Evolutionary conservation across 2,113 vertebrate genomes (phyloP).

Genomic region (Mixornis gularis): DNA sequence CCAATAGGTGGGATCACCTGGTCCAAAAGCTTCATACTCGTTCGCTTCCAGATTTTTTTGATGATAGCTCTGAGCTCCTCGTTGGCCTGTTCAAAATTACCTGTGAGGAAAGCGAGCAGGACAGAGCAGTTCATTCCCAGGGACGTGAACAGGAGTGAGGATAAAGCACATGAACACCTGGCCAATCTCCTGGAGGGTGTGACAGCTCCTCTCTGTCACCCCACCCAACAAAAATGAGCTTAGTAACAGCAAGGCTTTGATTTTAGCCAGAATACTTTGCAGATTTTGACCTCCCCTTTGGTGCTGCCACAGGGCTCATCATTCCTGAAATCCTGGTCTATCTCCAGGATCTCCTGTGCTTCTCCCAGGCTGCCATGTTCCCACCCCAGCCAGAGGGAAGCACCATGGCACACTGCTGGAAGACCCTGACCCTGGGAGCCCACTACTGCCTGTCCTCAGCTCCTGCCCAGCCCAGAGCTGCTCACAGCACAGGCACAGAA

Average conservation of each 20-base stretch:
- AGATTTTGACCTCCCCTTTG: background rate
- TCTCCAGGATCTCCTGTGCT: background rate
- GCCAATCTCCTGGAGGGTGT: background rate
- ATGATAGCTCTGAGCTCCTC: conserved; percentile 95
- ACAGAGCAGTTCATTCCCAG: background rate
- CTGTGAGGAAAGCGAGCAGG: conserved; percentile 50
- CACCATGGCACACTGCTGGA: rapidly evolving
- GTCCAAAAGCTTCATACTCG: conserved; percentile 97
- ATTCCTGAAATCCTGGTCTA: background rate
- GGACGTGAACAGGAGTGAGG: background rate
- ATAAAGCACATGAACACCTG: background rate
- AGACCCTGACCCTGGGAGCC: background rate
- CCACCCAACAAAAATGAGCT: background rate
- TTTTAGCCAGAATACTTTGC: background rate
- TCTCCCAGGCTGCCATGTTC: background rate
- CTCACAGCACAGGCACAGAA: background rate
- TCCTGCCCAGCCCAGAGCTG: background rate
- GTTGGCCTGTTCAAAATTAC: conserved; percentile 94
- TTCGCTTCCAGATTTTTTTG: conserved; percentile 97
- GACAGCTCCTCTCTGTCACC: background rate
- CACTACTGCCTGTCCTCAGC: background rate
- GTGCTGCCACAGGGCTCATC: background rate
- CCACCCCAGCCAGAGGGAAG: background rate
- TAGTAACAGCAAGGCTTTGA: background rate
- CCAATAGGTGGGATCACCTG: conserved; percentile 97